These are phyloP conservation scores for Netelia fuscicornis DNA, from an alignment of 2,888 invertebrate species.

Conservation along the genomic window DNA sequence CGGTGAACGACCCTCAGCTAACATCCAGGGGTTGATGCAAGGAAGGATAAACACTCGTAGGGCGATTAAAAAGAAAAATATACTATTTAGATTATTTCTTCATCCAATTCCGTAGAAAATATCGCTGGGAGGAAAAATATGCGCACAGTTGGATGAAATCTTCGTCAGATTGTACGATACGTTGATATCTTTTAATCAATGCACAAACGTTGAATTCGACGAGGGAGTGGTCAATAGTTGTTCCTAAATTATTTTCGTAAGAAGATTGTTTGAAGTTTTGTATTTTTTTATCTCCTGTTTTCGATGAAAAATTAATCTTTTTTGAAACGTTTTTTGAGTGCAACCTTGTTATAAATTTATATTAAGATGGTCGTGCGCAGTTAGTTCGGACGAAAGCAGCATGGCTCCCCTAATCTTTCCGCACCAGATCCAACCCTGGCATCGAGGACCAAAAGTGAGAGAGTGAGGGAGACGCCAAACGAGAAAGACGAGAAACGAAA, in stretches of 20 bases:
- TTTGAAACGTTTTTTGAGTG: neutral
- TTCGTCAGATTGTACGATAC: too few species aligned
- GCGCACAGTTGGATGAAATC: neutral
- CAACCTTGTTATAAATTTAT: neutral
- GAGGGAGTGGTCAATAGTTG: too few species aligned
- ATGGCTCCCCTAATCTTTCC: slow-evolving; percentile 77
- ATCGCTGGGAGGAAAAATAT: neutral
- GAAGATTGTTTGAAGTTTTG: too few species aligned
- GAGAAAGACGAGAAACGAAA: slow-evolving; percentile 64
- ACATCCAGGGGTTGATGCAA: slow-evolving; percentile 3
- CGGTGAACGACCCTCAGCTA: slow-evolving; percentile 29
- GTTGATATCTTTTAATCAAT: too few species aligned
- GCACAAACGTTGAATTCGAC: too few species aligned
- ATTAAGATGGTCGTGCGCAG: slow-evolving; percentile 10
- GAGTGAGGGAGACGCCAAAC: slow-evolving; percentile 47
- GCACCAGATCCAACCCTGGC: slow-evolving; percentile 74
- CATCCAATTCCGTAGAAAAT: neutral
- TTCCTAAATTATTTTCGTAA: too few species aligned
- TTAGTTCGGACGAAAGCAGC: slow-evolving; percentile 45
- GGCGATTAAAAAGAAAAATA: neutral
- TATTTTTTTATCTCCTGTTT: neutral
- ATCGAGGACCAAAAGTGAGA: slow-evolving; percentile 61
- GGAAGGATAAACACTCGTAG: slow-evolving; percentile 6
- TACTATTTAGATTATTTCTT: neutral
- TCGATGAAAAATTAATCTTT: neutral